Conservation (phyloP, 1,140 invertebrate genomes). For the Cyphomyrmex costatus region DNA sequence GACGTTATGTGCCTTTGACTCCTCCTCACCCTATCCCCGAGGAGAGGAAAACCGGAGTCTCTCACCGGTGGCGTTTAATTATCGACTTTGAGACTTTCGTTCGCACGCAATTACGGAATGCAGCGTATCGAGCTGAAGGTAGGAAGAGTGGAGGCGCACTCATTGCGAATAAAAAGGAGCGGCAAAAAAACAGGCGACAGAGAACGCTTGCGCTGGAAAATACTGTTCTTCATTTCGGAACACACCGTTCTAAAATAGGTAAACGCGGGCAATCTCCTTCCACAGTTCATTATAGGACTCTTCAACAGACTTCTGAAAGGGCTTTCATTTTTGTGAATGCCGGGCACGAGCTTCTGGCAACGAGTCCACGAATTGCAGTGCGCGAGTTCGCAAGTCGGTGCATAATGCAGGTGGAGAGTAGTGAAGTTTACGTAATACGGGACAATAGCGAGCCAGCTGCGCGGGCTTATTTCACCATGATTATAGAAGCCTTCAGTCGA, state of each 20-base stretch:
- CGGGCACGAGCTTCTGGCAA: constrained; percentile 53
- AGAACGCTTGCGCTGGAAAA: constrained; percentile 22
- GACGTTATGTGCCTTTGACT: constrained; percentile 60
- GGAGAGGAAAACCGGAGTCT: background rate
- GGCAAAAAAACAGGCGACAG: background rate
- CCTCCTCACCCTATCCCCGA: constrained; percentile 19
- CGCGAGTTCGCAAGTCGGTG: constrained; percentile 58
- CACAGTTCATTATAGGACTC: constrained; percentile 53
- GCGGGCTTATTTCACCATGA: constrained; percentile 58
- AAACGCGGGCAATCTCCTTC: constrained; percentile 50
- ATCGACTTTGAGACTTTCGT: constrained; percentile 57
- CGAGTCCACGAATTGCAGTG: constrained; percentile 56
- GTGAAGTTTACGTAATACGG: constrained; percentile 61
- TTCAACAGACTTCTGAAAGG: constrained; percentile 49
- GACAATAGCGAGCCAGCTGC: constrained; percentile 62
- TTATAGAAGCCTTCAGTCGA: constrained; percentile 41
- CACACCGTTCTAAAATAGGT: constrained; percentile 47
- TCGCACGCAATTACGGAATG: constrained; percentile 54
- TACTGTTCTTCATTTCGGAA: constrained; percentile 37
- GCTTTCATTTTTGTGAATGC: constrained; percentile 63
- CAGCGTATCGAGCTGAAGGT: background rate
- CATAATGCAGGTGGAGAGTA: constrained; percentile 50
- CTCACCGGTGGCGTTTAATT: constrained; percentile 48
- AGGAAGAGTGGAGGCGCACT: background rate
- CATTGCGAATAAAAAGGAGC: constrained; percentile 5